These are phyloP conservation scores for Cecidostiba fungosa DNA, from an alignment of 2,888 invertebrate species.

Conservation along the genomic window DNA sequence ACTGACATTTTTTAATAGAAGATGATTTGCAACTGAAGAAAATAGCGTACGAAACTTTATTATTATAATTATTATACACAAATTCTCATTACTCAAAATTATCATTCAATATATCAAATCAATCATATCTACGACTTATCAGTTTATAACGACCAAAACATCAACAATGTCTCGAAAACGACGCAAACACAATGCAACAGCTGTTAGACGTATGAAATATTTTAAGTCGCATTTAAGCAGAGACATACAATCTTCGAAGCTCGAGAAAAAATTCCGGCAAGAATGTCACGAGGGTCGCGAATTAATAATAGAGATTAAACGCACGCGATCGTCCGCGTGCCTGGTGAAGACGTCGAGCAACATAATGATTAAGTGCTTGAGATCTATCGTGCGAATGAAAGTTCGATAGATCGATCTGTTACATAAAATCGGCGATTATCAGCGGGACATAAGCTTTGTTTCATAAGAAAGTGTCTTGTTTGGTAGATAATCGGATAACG, in stretches of 20 bases:
- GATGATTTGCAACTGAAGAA: neutral
- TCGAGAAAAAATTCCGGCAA: neutral
- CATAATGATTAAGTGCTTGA: neutral
- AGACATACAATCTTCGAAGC: neutral
- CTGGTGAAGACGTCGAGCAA: neutral
- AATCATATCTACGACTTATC: too few relatives aligned
- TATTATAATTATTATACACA: neutral
- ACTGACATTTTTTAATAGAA: neutral
- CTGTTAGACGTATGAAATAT: too few relatives aligned
- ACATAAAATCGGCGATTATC: conserved; percentile 50
- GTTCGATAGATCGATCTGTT: conserved; percentile 39
- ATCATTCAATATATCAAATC: too few relatives aligned
- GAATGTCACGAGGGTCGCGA: conserved; percentile 28
- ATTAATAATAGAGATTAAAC: conserved; percentile 26
- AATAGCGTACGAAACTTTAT: neutral
- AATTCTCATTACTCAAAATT: too few relatives aligned
- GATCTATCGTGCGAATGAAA: conserved; percentile 31
- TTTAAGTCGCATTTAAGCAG: neutral
- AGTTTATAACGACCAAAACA: too few relatives aligned
- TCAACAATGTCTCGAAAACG: too few relatives aligned
- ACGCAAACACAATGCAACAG: too few relatives aligned
- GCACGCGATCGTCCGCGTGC: conserved; percentile 15
- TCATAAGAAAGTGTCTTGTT: conserved; percentile 29
- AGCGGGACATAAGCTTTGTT: conserved; percentile 4
- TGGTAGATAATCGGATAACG: neutral